These are phyloP conservation scores for Hippocampus zosterae DNA, from an alignment of 2,113 vertebrate genomes.

Conservation along the genomic window DNA sequence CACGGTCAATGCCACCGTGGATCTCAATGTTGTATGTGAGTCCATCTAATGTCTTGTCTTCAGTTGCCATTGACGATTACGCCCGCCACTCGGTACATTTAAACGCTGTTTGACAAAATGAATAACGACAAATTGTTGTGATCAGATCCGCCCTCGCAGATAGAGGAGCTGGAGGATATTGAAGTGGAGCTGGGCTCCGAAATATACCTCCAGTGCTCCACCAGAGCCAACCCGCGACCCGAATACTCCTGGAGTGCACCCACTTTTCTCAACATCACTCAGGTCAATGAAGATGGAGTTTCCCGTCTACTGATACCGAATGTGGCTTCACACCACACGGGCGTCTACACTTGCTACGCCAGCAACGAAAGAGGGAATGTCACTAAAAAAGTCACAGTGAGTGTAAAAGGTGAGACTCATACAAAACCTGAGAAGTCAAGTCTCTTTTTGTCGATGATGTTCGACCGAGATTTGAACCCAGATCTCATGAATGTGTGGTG, in stretches of 20 bases:
- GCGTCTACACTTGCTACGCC: conserved; percentile 48
- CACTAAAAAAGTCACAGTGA: conserved; percentile 37
- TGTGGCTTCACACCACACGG: conserved; percentile 41
- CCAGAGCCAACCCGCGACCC: conserved; percentile 36
- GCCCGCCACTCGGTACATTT: no score
- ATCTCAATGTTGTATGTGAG: conserved; percentile 51
- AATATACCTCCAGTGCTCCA: conserved; percentile 50
- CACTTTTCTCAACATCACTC: conserved; percentile 25
- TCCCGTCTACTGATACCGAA: conserved; percentile 43
- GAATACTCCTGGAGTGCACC: conserved; percentile 49
- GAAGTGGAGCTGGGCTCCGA: conserved; percentile 27
- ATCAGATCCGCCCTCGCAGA: conserved; percentile 50
- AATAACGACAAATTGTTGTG: not conserved
- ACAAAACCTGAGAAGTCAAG: not conserved
- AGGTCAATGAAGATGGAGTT: conserved; percentile 45
- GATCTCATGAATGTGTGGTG: no score
- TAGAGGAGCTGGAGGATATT: conserved; percentile 51
- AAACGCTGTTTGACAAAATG: not conserved
- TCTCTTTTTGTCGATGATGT: no score
- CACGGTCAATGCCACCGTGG: conserved; percentile 8
- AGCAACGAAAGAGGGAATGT: conserved; percentile 25
- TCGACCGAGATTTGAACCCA: no score
- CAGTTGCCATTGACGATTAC: not conserved
- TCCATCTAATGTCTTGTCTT: not conserved
- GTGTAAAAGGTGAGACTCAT: conserved; percentile 45